These are phyloP conservation scores for Brachionus calyciflorus DNA, from an alignment of 1,140 invertebrate species.

Conservation along the genomic window DNA sequence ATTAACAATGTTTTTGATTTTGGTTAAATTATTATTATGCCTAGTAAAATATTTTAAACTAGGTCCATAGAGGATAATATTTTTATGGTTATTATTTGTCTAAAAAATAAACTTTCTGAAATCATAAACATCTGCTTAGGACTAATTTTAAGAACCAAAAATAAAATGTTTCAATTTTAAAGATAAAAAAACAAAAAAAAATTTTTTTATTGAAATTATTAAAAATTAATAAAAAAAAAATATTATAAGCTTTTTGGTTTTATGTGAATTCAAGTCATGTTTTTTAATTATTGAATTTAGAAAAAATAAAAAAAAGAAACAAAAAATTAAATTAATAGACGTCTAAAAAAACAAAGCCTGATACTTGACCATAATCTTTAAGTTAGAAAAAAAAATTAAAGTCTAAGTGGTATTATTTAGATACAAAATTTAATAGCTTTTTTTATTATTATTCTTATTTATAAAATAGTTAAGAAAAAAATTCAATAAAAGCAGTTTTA, in stretches of 20 bases:
- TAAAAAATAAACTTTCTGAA: slow-evolving; percentile 23
- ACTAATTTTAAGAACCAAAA: no score
- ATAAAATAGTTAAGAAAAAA: background rate
- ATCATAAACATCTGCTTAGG: background rate
- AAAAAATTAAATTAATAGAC: slow-evolving; percentile 34
- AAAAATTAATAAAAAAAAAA: slow-evolving; percentile 12
- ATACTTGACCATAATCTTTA: slow-evolving; percentile 40
- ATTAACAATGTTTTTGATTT: background rate
- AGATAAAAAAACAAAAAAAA: slow-evolving; percentile 8
- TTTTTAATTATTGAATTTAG: no score
- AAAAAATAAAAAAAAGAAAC: no score
- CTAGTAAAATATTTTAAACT: no score
- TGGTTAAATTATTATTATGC: no score
- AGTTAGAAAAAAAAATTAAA: slow-evolving; percentile 13
- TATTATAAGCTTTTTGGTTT: no score
- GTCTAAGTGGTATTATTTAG: slow-evolving; percentile 39
- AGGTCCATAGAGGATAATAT: no score
- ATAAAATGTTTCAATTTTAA: slow-evolving; percentile 15
- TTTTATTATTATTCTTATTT: slow-evolving; percentile 4
- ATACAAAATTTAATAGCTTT: slow-evolving; percentile 31
- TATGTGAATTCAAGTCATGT: slow-evolving; percentile 43
- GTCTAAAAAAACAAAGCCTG: slow-evolving; percentile 33
- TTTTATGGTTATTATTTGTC: background rate
- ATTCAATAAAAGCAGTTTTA: slow-evolving; percentile 5
- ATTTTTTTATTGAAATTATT: background rate